Conservation (phyloP, 2,888 invertebrate genomes). For the Epicampocera succincta region DNA sequence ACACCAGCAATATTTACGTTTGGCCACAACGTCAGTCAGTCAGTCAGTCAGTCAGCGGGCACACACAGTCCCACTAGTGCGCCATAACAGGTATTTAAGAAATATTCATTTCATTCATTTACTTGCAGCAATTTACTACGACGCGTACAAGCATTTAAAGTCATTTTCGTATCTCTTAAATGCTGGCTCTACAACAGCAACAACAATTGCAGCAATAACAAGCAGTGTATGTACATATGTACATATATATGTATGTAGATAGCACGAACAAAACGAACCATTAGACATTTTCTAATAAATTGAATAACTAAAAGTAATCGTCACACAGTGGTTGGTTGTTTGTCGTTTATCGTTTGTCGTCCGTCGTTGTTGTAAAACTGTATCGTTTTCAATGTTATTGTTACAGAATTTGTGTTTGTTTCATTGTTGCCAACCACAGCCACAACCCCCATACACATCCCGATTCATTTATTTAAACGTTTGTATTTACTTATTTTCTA, state of each 20-base stretch:
- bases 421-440: constrained; percentile 17
- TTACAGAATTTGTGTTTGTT: not conserved
- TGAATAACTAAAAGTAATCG: constrained; percentile 44
- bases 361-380: not conserved
- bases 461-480: not conserved
- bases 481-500: constrained; percentile 4
- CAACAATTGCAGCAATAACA: not conserved
- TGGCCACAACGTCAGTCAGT: constrained; percentile 25
- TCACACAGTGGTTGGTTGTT: constrained; percentile 16
- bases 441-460: not conserved
- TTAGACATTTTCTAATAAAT: constrained; percentile 17
- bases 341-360: not conserved
- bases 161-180: constrained; percentile 32
- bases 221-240: not conserved
- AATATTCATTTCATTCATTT: constrained; percentile 58
- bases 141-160: constrained; percentile 30
- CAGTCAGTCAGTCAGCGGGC: not conserved
- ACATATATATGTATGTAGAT: not conserved
- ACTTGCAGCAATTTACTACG: constrained; percentile 45
- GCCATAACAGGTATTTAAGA: constrained; percentile 15
- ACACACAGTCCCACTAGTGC: not conserved
- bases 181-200: constrained; percentile 8
- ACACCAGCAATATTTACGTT: not conserved
- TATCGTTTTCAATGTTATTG: constrained; percentile 8
- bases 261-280: constrained; percentile 13